Evolutionary conservation across 1,140 invertebrate genomes (phyloP), one percentile per base, ranked within the genome.

Genomic region (Ceratosolen fusciceps): DNA sequence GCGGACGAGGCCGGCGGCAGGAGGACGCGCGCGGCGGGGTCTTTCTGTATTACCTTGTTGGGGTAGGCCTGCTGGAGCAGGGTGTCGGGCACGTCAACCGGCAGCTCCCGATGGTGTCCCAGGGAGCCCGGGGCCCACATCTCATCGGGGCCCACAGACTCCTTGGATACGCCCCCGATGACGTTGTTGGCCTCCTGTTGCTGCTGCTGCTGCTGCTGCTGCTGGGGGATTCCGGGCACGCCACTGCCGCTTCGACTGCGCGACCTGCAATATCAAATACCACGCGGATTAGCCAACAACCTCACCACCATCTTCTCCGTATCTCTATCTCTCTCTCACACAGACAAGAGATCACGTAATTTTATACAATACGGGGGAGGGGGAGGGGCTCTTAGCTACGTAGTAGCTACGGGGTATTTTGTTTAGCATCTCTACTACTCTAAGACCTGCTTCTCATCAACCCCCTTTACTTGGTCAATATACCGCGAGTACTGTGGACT

Each of bases 21-120:
- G 52, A n/a, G 74, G 92, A 93, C 82, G 94, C 93, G 24, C 93
- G 95, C 39, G 95, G 95, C 39, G 95, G 95, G 60, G 24, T 56
- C 58, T 96, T 80, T 77, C 78, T 83, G 26, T 52, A 73, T 90
- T 97, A 98, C 87, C 97, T 93, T 82, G 96, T 98, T 82, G 95
- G 96, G 80, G 94, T 98, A 92, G 97, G 98, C 90, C 95, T 96
- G 88, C 94, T 93, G 82, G 93, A 98, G 94, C 91, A 99, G 99
- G 85, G 94, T 95, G 87, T 98, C 97, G 85, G 98, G 98, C 81
- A 98, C 97, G 91, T 99, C 98, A 86, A 99, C 97, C 85, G 98
- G 96, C 96, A 99, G 97, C 93, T 99, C 98, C 87, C 96, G 94
- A 92, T 96, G 95, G 86, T 95, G 95, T 90, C 95, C 93, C 93